These are phyloP conservation scores for Adrianichthys oophorus DNA, from an alignment of 2,797 vertebrate genomes.

Conservation along the genomic window DNA sequence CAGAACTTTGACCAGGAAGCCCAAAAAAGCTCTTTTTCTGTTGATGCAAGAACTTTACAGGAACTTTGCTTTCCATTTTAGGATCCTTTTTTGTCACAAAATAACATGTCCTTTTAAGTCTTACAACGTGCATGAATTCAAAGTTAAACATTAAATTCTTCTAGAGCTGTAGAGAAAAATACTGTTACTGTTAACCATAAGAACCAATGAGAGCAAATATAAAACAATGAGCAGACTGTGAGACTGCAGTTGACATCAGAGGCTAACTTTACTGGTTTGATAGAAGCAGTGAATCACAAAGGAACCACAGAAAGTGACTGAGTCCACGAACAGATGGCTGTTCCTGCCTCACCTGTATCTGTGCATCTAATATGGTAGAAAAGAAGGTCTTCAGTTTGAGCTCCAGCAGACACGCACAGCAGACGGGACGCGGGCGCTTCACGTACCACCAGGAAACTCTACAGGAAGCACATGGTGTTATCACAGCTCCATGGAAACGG, in stretches of 20 bases:
- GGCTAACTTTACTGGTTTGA: not conserved
- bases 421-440: slow-evolving; percentile 55
- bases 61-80: too few relatives aligned
- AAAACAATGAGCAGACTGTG: not conserved
- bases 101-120: too few relatives aligned
- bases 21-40: slow-evolving; percentile 10
- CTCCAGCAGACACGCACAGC: slow-evolving; percentile 73
- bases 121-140: too few relatives aligned
- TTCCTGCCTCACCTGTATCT: slow-evolving; percentile 56
- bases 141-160: too few relatives aligned
- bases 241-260: not conserved
- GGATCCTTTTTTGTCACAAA: too few relatives aligned
- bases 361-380: slow-evolving; percentile 63
- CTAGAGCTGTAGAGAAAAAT: too few relatives aligned
- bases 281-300: slow-evolving; percentile 4
- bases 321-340: not conserved
- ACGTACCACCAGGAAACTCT: slow-evolving; percentile 80
- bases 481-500: too few relatives aligned
- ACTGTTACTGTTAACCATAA: too few relatives aligned
- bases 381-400: slow-evolving; percentile 43
- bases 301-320: not conserved
- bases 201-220: not conserved
- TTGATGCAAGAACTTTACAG: not conserved
- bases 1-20: slow-evolving; percentile 9
- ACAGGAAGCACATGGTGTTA: slow-evolving; percentile 34